Base-by-base conservation (phyloP, 2,797 vertebrate species). In the Gila robusta region DNA sequence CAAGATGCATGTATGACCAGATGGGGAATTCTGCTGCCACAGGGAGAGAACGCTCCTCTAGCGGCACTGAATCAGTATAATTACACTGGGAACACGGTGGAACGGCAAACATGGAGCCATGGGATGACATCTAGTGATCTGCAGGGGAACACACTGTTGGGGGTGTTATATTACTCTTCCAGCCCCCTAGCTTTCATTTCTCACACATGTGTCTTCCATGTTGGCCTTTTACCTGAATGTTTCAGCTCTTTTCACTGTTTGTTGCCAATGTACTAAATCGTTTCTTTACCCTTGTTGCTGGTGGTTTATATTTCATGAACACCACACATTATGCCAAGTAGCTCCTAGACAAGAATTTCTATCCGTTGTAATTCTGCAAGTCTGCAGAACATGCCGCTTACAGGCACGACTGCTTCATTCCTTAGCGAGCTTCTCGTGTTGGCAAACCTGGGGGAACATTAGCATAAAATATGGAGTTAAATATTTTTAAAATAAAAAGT, bases 41-140 rank as follows among this genome's bases (percentile, higher is more conserved):
- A 81, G 83, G 90, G 87, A 88, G 69, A 82, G 86, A 84, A 80
- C 83, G 26, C 78, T 81, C 72, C 59, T 82, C 54, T 62, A 28
- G 90, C 89, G 89, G 86, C 80, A 82, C 71, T 26, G 87, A 84
- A 86, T 93, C 84, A 89, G 87, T 82, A 86, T 93, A 91, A 93
- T 94, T 93, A 92, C 88, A 89, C 82, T 32, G 81, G 89, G 88
- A 90, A 89, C 91, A 90, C 59, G 85, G 56, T 76, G 81, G 85
- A 83, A 86, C 87, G 82, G 88, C 84, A 86, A 90, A 91, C 92
- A 90, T 83, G 85, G 81, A 88, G 72, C 85, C 83, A 81, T 87
- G 79, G 88, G 89, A 91, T 37, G 70, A 88, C 88, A 92, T 91
- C 93, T 92, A 87, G 85, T 89, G 85, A 79, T 85, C 79, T 88